phyloP scores from a whole-genome alignment of 1,140 invertebrate species.

The Gonatopus flavifemur region DNA sequence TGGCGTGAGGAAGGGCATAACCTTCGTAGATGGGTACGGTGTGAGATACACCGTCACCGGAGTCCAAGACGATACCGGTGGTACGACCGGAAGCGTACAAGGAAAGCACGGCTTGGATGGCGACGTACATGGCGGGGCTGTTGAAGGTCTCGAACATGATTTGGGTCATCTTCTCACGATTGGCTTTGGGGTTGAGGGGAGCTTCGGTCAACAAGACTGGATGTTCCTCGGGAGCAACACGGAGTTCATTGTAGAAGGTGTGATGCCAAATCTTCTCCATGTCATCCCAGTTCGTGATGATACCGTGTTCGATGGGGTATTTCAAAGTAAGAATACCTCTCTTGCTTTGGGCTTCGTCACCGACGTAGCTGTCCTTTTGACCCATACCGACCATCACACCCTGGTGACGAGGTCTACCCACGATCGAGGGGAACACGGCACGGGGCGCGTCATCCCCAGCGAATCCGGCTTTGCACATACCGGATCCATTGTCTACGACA shows the following conservation, averaged over 20 bases:
- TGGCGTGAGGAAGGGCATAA: slow-evolving; percentile 76
- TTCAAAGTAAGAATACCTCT: slow-evolving; percentile 76
- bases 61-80: slow-evolving; percentile 81
- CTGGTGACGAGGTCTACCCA: slow-evolving; percentile 80
- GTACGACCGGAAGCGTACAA: slow-evolving; percentile 86
- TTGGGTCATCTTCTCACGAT: slow-evolving; percentile 68
- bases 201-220: slow-evolving; percentile 83
- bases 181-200: slow-evolving; percentile 78
- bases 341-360: slow-evolving; percentile 82
- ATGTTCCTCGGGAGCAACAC: slow-evolving; percentile 85
- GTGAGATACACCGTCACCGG: slow-evolving; percentile 87
- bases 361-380: slow-evolving; percentile 90
- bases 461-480: slow-evolving; percentile 91
- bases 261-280: slow-evolving; percentile 75
- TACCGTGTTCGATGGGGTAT: slow-evolving; percentile 76
- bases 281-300: slow-evolving; percentile 83
- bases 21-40: slow-evolving; percentile 90
- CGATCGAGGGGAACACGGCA: slow-evolving; percentile 86
- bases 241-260: slow-evolving; percentile 69
- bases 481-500: slow-evolving; percentile 82
- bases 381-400: slow-evolving; percentile 96
- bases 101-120: slow-evolving; percentile 81
- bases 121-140: slow-evolving; percentile 83
- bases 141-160: slow-evolving; percentile 71
- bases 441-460: slow-evolving; percentile 85